A percentile compares a stretch with the other conserved stretches of the same genome.
Conservation (phyloP, 2,113 vertebrate species). For the Malurus cyaneus region DNA sequence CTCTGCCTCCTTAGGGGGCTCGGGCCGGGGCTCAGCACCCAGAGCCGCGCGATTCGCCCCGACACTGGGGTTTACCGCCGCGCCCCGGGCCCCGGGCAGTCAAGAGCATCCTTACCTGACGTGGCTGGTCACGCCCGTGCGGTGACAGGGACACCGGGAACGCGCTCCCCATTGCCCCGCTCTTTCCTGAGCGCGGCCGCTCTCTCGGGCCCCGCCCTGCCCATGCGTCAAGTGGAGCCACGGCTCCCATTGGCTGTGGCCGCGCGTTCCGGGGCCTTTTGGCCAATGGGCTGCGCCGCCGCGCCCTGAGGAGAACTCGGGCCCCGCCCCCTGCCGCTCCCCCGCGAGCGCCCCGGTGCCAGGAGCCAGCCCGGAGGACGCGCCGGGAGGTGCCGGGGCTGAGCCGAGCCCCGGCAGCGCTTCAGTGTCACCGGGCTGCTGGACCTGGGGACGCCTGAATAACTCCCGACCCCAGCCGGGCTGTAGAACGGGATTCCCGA, state of each 20-base stretch:
- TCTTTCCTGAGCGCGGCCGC: background rate
- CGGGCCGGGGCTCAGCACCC: background rate
- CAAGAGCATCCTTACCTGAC: too few relatives aligned
- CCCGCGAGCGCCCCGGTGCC: background rate
- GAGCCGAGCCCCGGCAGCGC: too few relatives aligned
- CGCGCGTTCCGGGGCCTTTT: accelerated
- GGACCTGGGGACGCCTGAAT: accelerated
- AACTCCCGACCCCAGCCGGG: background rate
- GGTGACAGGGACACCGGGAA: background rate
- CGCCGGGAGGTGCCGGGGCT: background rate
- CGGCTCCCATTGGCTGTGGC: background rate
- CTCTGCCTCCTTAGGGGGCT: background rate
- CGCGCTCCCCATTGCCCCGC: accelerated
- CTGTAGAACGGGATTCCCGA: accelerated
- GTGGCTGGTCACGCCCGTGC: accelerated
- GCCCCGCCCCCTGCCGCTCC: background rate
- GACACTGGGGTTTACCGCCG: background rate
- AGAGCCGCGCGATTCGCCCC: too few relatives aligned
- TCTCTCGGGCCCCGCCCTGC: background rate
- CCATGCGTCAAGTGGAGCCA: background rate
- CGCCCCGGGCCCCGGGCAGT: background rate
- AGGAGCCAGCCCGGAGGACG: accelerated
- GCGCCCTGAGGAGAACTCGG: background rate
- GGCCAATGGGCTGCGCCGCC: background rate
- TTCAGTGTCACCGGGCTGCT: background rate